Evolutionary conservation across 2,888 invertebrate species (phyloP).

Genomic region (Phengaris alcon): DNA sequence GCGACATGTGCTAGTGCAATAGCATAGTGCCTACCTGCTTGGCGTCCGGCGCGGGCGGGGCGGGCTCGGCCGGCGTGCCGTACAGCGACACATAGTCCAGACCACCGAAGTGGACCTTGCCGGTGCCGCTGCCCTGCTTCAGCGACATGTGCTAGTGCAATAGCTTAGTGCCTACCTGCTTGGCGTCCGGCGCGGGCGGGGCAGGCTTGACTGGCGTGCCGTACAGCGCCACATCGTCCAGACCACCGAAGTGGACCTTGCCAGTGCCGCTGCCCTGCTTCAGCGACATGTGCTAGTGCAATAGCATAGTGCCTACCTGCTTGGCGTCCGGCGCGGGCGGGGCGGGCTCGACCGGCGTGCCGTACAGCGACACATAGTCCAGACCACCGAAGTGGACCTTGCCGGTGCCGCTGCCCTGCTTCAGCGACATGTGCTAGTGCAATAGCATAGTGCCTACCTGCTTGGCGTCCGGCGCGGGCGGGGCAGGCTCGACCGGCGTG

Average conservation of each 20-base stretch:
- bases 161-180: too few species aligned
- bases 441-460: too few species aligned
- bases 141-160: too few species aligned
- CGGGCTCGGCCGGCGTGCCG: conserved; percentile 98
- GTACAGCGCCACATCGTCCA: conserved; percentile 97
- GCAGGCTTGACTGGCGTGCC: conserved; percentile 98
- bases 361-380: conserved; percentile 98
- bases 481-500: conserved; percentile 97
- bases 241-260: conserved; percentile 91
- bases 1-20: conserved; percentile 59
- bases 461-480: conserved; percentile 87
- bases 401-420: conserved; percentile 80
- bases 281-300: conserved; percentile 64
- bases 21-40: conserved; percentile 73
- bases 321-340: conserved; percentile 88
- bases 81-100: conserved; percentile 98
- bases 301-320: conserved; percentile 57
- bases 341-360: conserved; percentile 98
- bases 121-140: conserved; percentile 80
- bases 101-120: conserved; percentile 91
- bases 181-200: conserved; percentile 87
- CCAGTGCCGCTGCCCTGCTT: conserved; percentile 81
- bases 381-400: conserved; percentile 92
- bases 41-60: conserved; percentile 87
- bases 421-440: too few species aligned